Conservation (phyloP, 2,113 vertebrate genomes). For the Pionites leucogaster region DNA sequence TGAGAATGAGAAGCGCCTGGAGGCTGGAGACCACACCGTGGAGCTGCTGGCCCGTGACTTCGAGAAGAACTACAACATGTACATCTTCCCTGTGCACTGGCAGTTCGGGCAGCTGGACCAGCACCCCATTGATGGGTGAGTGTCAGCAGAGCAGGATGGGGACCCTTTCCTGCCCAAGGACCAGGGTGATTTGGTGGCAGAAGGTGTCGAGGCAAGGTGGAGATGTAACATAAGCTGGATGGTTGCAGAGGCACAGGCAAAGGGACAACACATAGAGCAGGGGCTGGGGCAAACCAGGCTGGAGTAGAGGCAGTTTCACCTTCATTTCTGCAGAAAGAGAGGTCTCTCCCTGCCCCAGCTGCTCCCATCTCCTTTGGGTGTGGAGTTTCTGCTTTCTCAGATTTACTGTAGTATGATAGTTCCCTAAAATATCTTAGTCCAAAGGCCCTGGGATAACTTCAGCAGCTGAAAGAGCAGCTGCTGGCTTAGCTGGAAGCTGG, state of each 20-base stretch:
- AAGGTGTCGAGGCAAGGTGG: background rate
- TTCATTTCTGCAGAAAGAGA: background rate
- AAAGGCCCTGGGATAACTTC: background rate
- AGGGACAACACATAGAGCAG: background rate
- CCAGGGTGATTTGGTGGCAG: background rate
- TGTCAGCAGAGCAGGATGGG: background rate
- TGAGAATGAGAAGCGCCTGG: constrained; percentile 95
- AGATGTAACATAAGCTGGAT: background rate
- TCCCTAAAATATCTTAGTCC: constrained; percentile 38
- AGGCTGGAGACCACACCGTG: constrained; percentile 90
- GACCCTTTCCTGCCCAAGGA: background rate
- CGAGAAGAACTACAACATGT: constrained; percentile 99
- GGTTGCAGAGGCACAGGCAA: background rate
- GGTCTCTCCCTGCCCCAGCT: background rate
- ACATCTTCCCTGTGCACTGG: constrained; percentile 99
- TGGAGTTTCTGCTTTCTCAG: background rate
- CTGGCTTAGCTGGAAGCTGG: background rate
- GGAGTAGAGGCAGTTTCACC: background rate
- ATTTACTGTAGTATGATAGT: background rate
- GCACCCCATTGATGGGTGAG: constrained; percentile 92
- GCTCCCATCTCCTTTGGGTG: background rate
- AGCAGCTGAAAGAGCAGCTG: constrained; percentile 44
- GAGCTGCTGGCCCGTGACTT: constrained; percentile 96
- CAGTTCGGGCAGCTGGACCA: constrained; percentile 98
- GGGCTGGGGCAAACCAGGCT: background rate